Percentiles rank a stretch among this genome's conserved stretches.
Conservation (phyloP, 2,888 invertebrate genomes). For the Epistrophe eligans region DNA sequence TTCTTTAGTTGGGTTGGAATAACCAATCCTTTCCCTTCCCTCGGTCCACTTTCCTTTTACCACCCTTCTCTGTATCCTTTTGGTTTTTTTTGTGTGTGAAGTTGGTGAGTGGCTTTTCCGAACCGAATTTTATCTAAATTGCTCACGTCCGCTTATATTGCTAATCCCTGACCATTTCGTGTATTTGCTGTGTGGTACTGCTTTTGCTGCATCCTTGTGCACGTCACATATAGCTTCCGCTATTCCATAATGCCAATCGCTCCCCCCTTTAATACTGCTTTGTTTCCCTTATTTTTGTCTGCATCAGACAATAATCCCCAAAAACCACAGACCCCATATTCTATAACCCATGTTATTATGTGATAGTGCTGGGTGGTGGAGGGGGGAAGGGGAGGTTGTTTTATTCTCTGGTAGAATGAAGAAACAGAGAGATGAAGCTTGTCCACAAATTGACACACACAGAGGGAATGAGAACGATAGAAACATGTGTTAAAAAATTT, state of each 20-base stretch:
- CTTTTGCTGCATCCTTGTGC: slow-evolving; percentile 59
- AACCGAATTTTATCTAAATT: slow-evolving; percentile 76
- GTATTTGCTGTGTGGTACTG: slow-evolving; percentile 47
- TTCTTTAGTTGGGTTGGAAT: slow-evolving; percentile 11
- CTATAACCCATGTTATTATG: slow-evolving; percentile 60
- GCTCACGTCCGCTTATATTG: slow-evolving; percentile 76
- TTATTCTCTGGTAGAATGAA: slow-evolving; percentile 8
- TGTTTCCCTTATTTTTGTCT: slow-evolving; percentile 58
- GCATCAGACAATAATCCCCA: slow-evolving; percentile 70
- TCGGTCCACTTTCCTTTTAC: too few species aligned
- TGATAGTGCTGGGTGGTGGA: background rate
- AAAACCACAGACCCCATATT: slow-evolving; percentile 53
- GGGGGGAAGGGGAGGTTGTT: background rate
- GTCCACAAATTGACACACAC: slow-evolving; percentile 74
- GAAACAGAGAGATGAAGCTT: slow-evolving; percentile 71
- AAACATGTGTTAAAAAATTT: slow-evolving; percentile 76
- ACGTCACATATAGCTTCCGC: slow-evolving; percentile 51
- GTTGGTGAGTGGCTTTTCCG: slow-evolving; percentile 75
- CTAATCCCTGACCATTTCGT: slow-evolving; percentile 76
- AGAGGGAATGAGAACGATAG: slow-evolving; percentile 57
- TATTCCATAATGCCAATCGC: slow-evolving; percentile 15
- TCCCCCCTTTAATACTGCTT: background rate
- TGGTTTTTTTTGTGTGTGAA: slow-evolving; percentile 61
- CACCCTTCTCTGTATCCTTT: background rate
- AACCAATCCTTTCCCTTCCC: background rate